A percentile compares a stretch with the other conserved stretches of the same genome.
These are phyloP conservation scores for Polymixis lichenea DNA, from an alignment of 2,888 invertebrate species.

Conservation along the genomic window DNA sequence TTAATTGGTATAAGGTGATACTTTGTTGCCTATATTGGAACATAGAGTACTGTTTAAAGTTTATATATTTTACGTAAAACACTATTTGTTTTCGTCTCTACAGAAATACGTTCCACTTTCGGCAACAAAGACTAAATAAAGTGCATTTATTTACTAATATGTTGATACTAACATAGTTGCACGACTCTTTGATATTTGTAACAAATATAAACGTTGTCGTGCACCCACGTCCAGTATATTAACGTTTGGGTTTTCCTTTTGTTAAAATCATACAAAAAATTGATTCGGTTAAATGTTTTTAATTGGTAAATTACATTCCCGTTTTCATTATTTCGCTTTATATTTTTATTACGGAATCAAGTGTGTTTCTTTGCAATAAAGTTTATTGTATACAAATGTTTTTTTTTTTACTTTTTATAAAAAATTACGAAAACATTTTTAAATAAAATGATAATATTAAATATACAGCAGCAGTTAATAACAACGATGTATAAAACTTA, in stretches of 20 bases:
- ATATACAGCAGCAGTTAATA: slow-evolving; percentile 72
- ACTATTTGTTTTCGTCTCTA: slow-evolving; percentile 14
- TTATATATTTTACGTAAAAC: slow-evolving; percentile 22
- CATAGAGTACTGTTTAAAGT: slow-evolving; percentile 8
- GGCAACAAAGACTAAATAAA: slow-evolving; percentile 25
- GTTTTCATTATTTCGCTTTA: slow-evolving; percentile 75
- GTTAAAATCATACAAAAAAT: slow-evolving; percentile 74
- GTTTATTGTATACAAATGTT: slow-evolving; percentile 79
- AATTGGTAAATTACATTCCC: slow-evolving; percentile 87
- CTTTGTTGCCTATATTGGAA: slow-evolving; percentile 33
- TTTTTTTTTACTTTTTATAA: slow-evolving; percentile 68
- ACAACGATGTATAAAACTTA: slow-evolving; percentile 79
- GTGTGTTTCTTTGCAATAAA: slow-evolving; percentile 81
- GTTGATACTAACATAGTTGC: slow-evolving; percentile 1
- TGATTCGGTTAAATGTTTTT: slow-evolving; percentile 82
- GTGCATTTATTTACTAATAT: slow-evolving; percentile 30
- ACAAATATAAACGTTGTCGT: slow-evolving; percentile 10
- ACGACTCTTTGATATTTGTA: slow-evolving; percentile 17
- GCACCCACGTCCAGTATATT: background rate
- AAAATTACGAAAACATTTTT: slow-evolving; percentile 70
- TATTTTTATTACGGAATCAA: slow-evolving; percentile 73
- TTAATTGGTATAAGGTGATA: slow-evolving; percentile 35
- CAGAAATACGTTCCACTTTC: slow-evolving; percentile 4
- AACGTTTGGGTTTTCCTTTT: slow-evolving; percentile 67
- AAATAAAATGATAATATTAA: slow-evolving; percentile 56